phyloP scores from a whole-genome alignment of 2,797 vertebrate genomes.

The Micromesistius poutassou region DNA sequence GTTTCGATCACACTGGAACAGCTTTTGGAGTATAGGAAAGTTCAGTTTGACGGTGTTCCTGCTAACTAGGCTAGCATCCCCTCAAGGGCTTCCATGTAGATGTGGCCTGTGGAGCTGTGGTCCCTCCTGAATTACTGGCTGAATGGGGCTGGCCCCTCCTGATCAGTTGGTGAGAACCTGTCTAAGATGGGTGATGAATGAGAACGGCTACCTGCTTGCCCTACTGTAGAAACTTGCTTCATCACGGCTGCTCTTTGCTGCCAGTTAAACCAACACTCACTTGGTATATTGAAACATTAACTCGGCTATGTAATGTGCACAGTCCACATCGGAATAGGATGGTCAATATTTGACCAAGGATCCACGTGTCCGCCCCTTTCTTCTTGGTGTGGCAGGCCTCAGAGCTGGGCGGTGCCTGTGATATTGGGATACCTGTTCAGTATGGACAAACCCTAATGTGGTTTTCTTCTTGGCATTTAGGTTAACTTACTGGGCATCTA shows the following conservation, averaged over 20 bases:
- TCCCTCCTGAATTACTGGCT: conserved; percentile 47
- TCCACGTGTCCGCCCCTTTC: not conserved
- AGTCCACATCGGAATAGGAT: not conserved
- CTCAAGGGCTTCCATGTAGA: conserved; percentile 34
- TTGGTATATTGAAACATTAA: not conserved
- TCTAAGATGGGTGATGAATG: conserved; percentile 61
- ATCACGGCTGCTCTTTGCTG: conserved; percentile 23
- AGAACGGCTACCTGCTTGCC: conserved; percentile 51
- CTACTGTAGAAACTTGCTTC: conserved; percentile 50
- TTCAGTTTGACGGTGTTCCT: conserved; percentile 30
- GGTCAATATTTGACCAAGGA: not conserved
- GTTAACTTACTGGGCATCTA: not conserved
- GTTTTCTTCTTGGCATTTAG: not conserved
- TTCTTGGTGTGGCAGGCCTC: not conserved
- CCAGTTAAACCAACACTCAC: not conserved
- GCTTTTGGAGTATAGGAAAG: conserved; percentile 19
- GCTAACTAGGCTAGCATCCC: conserved; percentile 10
- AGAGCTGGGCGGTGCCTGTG: not conserved
- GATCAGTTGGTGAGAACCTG: conserved; percentile 32
- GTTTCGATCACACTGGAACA: not conserved
- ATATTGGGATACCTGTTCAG: not conserved
- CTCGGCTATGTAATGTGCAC: not conserved
- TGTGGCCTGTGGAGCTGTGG: conserved; percentile 22
- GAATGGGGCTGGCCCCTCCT: conserved; percentile 53
- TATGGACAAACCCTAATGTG: not conserved